Percentiles rank a stretch among this genome's conserved stretches.
phyloP scores from a whole-genome alignment of 2,797 vertebrate genomes.

The Gymnocypris eckloni region DNA sequence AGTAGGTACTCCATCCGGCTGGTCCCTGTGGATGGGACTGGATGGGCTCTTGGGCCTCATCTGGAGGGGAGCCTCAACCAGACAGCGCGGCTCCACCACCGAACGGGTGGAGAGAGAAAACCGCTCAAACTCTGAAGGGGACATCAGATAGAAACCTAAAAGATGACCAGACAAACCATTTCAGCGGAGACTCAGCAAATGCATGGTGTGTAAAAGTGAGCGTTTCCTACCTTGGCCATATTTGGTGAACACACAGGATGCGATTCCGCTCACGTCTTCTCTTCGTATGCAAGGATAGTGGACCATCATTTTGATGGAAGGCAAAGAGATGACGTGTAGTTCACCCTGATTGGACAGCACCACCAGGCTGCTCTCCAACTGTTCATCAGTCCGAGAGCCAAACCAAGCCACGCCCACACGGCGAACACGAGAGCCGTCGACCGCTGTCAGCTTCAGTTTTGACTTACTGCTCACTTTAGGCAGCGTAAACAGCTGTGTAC shows the following conservation, averaged over 20 bases:
- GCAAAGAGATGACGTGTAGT: slow-evolving; percentile 91
- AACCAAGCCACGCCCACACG: slow-evolving; percentile 90
- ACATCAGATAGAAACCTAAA: slow-evolving; percentile 97
- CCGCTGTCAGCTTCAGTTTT: slow-evolving; percentile 94
- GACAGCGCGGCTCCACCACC: slow-evolving; percentile 86
- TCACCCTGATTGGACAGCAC: slow-evolving; percentile 96
- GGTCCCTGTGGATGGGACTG: slow-evolving; percentile 58
- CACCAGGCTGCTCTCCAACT: slow-evolving; percentile 88
- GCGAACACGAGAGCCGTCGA: slow-evolving; percentile 94
- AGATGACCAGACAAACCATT: slow-evolving; percentile 11
- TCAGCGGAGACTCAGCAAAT: neutral
- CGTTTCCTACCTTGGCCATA: slow-evolving; percentile 84
- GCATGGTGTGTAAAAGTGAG: neutral
- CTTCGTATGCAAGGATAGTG: slow-evolving; percentile 93
- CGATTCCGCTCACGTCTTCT: slow-evolving; percentile 97
- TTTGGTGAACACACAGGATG: slow-evolving; percentile 97
- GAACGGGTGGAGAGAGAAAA: slow-evolving; percentile 94
- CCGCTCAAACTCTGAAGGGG: slow-evolving; percentile 95
- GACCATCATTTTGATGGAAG: slow-evolving; percentile 91
- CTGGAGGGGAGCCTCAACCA: slow-evolving; percentile 78
- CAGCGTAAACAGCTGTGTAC: slow-evolving; percentile 89
- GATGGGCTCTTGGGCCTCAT: slow-evolving; percentile 66
- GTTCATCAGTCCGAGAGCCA: slow-evolving; percentile 84
- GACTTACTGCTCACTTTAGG: slow-evolving; percentile 95
- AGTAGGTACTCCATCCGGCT: slow-evolving; percentile 69